Percentiles rank a stretch among this genome's conserved stretches.
Evolutionary conservation across 2,888 invertebrate genomes (phyloP).

Genomic region (Frankliniella fusca): DNA sequence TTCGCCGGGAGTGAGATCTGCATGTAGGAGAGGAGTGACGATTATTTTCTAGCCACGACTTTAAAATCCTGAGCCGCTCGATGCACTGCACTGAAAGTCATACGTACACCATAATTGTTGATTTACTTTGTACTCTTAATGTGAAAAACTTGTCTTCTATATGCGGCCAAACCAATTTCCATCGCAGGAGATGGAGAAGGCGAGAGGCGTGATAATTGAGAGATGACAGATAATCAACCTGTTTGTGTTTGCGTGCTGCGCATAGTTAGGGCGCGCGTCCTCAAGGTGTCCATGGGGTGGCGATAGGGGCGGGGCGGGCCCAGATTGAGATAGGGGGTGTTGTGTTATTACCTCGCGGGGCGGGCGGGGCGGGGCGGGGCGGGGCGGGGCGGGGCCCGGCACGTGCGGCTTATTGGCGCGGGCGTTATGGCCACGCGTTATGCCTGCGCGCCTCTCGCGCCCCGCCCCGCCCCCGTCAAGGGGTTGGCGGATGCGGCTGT

Average conservation of each 20-base stretch:
- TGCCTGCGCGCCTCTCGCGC: background rate
- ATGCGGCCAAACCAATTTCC: no score
- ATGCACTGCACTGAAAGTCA: no score
- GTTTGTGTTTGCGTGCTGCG: no score
- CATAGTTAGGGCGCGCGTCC: background rate
- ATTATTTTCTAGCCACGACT: no score
- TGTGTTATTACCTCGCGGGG: background rate
- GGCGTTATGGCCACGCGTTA: slow-evolving; percentile 13
- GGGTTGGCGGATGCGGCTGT: background rate
- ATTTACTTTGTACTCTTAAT: background rate
- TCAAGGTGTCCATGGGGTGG: background rate
- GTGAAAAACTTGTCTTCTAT: background rate
- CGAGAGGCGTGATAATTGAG: background rate
- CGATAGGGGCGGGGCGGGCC: background rate
- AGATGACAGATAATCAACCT: background rate
- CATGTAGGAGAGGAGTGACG: no score
- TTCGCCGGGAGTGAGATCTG: no score
- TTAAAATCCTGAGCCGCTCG: no score
- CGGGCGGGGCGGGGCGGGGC: background rate
- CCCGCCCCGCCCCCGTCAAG: background rate
- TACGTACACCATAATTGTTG: no score
- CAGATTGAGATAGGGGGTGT: background rate
- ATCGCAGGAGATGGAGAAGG: background rate
- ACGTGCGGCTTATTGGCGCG: slow-evolving; percentile 19
- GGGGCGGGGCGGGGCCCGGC: background rate